Conservation (phyloP, 2,113 vertebrate species). For the Lepus timidus region DNA sequence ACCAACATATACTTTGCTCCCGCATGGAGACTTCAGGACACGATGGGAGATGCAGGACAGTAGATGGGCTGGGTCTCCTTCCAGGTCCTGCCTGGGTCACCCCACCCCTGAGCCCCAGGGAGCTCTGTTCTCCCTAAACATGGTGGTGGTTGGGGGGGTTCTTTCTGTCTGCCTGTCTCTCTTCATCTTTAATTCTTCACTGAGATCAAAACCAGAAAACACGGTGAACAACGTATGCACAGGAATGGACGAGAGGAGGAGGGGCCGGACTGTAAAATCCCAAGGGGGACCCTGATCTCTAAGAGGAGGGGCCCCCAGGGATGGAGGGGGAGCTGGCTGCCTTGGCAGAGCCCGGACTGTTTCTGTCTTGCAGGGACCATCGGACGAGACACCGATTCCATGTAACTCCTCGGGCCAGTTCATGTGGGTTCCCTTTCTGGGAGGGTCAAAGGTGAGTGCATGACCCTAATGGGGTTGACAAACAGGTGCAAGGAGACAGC, state of each 20-base stretch:
- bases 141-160: too few species aligned
- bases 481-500: background rate
- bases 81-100: background rate
- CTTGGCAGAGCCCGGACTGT: background rate
- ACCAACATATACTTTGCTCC: background rate
- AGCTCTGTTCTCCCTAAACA: background rate
- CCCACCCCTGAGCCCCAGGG: background rate
- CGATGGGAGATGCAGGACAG: background rate
- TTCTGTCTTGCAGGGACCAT: background rate
- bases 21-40: background rate
- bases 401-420: too few species aligned
- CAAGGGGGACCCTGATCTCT: background rate
- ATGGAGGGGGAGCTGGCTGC: background rate
- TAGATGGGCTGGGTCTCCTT: background rate
- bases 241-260: background rate
- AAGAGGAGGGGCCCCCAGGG: too few species aligned
- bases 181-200: background rate
- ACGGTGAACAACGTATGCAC: background rate
- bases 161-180: background rate
- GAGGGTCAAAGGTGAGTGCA: background rate
- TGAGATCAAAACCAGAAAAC: conserved; percentile 24
- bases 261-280: conserved; percentile 23
- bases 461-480: background rate
- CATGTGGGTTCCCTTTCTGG: background rate
- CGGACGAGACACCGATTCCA: background rate